Percentiles rank a stretch among this genome's conserved stretches.
Conservation (phyloP, 2,113 vertebrate species). For the Perca schrenkii region DNA sequence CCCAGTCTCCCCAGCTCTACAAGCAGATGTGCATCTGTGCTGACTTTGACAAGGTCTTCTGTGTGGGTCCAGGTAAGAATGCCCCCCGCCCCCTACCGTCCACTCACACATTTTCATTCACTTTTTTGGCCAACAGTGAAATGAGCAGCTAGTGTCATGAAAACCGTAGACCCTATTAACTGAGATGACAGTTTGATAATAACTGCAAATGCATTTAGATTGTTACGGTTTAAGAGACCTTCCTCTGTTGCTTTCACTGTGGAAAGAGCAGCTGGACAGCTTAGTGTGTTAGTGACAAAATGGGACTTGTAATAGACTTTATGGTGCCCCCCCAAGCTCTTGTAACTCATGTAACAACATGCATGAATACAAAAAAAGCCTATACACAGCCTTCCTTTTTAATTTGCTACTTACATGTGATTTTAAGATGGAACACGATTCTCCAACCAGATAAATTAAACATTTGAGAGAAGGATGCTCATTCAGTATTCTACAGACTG, state of each 20-base stretch:
- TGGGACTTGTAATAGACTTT: conserved; percentile 58
- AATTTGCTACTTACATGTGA: neutral
- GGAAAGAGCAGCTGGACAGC: conserved; percentile 14
- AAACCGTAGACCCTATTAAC: conserved; percentile 41
- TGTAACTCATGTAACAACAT: neutral
- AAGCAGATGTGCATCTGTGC: conserved; percentile 99
- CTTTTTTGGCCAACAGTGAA: neutral
- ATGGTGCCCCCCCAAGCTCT: conserved; percentile 3
- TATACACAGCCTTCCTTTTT: neutral
- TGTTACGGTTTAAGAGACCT: conserved; percentile 54
- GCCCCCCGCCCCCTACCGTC: conserved; percentile 1
- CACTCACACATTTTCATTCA: neutral
- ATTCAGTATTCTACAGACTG: conserved; percentile 29
- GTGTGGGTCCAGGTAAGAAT: conserved; percentile 94
- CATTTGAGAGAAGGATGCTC: conserved; percentile 4
- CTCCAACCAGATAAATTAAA: neutral
- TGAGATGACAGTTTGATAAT: conserved; percentile 36
- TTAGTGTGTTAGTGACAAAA: conserved; percentile 45
- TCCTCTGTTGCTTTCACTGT: conserved; percentile 41
- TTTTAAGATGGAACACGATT: conserved; percentile 5
- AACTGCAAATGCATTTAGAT: conserved; percentile 44
- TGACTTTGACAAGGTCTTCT: conserved; percentile 99
- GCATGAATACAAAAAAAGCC: neutral
- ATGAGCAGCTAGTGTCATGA: conserved; percentile 21
- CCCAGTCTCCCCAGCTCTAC: conserved; percentile 98